Conservation (phyloP, 2,113 vertebrate genomes). For the Brachypteracias leptosomus region DNA sequence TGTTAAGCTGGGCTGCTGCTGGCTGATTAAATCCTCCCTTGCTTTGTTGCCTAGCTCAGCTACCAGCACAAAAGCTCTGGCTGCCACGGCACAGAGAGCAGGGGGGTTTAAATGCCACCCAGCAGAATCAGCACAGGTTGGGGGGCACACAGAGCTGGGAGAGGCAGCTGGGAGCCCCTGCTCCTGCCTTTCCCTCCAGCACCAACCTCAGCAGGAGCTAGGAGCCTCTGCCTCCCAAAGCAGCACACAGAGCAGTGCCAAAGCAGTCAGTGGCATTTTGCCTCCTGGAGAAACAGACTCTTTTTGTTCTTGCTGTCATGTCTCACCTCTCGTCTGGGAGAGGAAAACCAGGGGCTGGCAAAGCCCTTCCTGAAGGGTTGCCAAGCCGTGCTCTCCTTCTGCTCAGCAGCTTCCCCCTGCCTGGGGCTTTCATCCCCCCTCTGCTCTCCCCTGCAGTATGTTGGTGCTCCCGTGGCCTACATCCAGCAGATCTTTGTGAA, state of each 20-base stretch:
- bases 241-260: neutral
- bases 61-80: neutral
- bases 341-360: neutral
- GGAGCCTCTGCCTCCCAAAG: neutral
- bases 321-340: neutral
- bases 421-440: neutral
- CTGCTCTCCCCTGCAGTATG: slow-evolving; percentile 76
- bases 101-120: neutral
- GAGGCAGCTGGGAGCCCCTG: neutral
- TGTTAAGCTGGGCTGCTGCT: neutral
- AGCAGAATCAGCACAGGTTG: neutral
- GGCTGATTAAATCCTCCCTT: neutral
- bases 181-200: neutral
- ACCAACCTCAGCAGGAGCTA: neutral
- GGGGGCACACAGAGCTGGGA: fast-evolving
- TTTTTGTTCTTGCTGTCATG: neutral
- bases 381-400: neutral
- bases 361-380: neutral
- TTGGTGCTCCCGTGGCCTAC: slow-evolving; percentile 91
- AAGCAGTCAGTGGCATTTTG: neutral
- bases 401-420: neutral
- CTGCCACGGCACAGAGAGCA: neutral
- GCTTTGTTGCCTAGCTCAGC: neutral
- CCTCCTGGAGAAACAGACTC: neutral
- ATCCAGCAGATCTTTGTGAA: slow-evolving; percentile 97